Evolutionary conservation across 2,113 vertebrate species (phyloP), one percentile per base, ranked within the genome.

Genomic region (Rhabdornis inornatus): DNA sequence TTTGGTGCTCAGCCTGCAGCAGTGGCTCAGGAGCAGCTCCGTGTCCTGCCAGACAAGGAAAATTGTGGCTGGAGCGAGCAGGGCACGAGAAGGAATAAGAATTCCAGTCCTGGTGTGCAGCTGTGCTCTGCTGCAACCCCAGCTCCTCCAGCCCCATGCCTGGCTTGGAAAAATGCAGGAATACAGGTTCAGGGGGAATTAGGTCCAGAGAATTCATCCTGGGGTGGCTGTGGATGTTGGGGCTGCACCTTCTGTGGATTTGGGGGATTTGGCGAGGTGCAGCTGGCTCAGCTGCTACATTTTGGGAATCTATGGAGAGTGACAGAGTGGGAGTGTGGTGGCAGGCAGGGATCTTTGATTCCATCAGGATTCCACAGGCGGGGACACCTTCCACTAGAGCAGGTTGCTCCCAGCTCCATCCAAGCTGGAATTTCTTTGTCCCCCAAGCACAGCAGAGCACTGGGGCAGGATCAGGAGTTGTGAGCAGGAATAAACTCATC

Each of bases 11-110:
- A 50, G 86, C 68, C 95, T 87, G 91, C 64, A 74, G 95, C 71
- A 65, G 52, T 5, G 85, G 69, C 84, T 87, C 82, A 24, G 90
- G 82, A 71, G 65, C 64, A 3, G 28, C 60, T 59, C 84, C 6
- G 4, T 0, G 15, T 20, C 40, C 70, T 4, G 0, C 3, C 52
- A 5, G 44, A 11, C 0, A 1, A 13, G 49, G 61, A 77, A 45
- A 92, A 42, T 2, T 1, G 76, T 1, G 53, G 33, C 59, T 56
- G 80, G 30, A 52, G 72, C 33, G 55, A 77, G 35, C 59, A 9
- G 66, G 39, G 30, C 1, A 7, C 27, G 25, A 31, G 42, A 14
- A 49, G 39, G 49, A 81, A n/a, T 9, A 22, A 77, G 25, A 52
- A 52, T 52, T 52, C 31, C 52, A 28, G 6, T 12, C 50, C 61